Base-by-base conservation (phyloP, 92 coral and sea anemone species). In the Montipora capitata region DNA sequence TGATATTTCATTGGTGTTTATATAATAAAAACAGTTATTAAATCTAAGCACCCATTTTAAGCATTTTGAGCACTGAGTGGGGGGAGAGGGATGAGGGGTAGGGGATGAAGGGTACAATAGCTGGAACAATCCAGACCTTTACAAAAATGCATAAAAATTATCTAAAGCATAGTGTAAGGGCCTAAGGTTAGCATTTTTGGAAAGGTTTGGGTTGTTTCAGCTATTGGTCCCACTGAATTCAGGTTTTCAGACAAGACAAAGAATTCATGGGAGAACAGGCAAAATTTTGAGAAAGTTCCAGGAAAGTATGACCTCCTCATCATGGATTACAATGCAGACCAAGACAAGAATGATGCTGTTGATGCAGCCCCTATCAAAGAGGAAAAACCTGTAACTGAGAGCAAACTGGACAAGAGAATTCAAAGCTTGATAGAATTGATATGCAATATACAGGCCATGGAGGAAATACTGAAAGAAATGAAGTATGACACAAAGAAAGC, bases 391-490 rank as follows among this genome's bases (percentile, higher is more conserved):
- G 82, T 59, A 16, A 67, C 88, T 64, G 98, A 94, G 57, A 89
- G 96, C 65, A 97, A 90, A 77, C 87, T 97, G 15, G 98, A 97
- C 64, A 76, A 85, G 49, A 93, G 99, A 77, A 78, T 96, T 56
- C 99, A 96, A 86, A 69, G 76, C n/a, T 85, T 97, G 63, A 87
- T 97, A 12, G 96, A 90, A 79, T 89, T 97, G 70, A 97, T 97
- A 39, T 97, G 99, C 71, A 94, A 96, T 79, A 90, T 97, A 9
- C 93, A 92, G 80, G 98, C 95, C 72, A 97, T 97, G 99, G 99
- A 97, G 80, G 98, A 97, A 45, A 87, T 94, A 91, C 80, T 97
- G 62, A 97, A 97, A 69, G 99, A 97, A 68, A 97, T 97, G 99
- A 96, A 96, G 74, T 97, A 96, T 76, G 99, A 97, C 68, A 94